Base-by-base conservation (phyloP, 2,113 vertebrate genomes). In the Myotis lucifugus region DNA sequence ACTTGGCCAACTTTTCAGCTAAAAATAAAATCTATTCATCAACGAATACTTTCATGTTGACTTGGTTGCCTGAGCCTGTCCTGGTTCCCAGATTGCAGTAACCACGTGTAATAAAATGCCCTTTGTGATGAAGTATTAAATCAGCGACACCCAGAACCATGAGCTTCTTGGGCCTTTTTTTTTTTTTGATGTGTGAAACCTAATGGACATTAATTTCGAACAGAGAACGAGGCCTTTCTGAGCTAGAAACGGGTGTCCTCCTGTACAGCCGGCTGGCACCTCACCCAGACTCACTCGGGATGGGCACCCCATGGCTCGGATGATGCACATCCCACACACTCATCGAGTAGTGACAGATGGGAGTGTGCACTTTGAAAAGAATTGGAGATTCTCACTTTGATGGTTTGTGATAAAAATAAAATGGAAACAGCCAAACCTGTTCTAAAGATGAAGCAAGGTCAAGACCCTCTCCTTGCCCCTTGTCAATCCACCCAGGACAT, bases 11-110 rank as follows among this genome's bases (percentile, higher is more conserved):
- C 86, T 88, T 21, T 37, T 37, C 70, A 5, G 83, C 95, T 97
- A 95, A 97, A 97, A 97, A 95, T 97, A 97, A 96, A 89, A 74
- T 21, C 93, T 66, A n/a, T 50, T 95, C 87, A 94, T 95, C 88
- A 67, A 96, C 95, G 86, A 90, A 94, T 72, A 64, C 74, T 96
- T 97, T 13, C 40, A 34, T 52, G 59, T 67, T 92, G 96, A 88
- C 96, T 93, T 10, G 34, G 76, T 19, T 84, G 95, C 90, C 95
- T n/a, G 64, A 25, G 21, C 2, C 40, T 15, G 1, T 1, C 66
- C 97, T 50, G 90, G n/a, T 46, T 21, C 40, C 93, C 97, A 81
- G 79, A 90, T 78, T 48, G 25, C 89, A 32, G 91, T 1, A 64
- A 54, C 54, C 82, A 0, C 3, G 70, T 23, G 1, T 66, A 27